A percentile compares a stretch with the other conserved stretches of the same genome.
These are phyloP conservation scores for Trochalopteron elliotii DNA, from an alignment of 2,113 vertebrate genomes.

Conservation along the genomic window DNA sequence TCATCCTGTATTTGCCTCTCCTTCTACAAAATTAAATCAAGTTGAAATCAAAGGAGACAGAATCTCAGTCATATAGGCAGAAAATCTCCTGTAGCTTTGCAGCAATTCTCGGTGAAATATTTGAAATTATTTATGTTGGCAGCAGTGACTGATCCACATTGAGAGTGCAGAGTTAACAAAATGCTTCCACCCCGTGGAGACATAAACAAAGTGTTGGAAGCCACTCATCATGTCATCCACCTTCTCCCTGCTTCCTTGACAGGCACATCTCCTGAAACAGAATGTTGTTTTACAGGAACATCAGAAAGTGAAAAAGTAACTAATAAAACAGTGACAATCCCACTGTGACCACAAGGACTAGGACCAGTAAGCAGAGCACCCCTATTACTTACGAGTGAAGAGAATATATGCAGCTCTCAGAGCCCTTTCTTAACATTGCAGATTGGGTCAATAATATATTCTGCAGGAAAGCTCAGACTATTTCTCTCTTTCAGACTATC, in stretches of 20 bases:
- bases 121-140: slow-evolving; percentile 63
- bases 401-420: slow-evolving; percentile 24
- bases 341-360: slow-evolving; percentile 16
- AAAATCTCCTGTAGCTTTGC: slow-evolving; percentile 38
- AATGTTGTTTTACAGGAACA: slow-evolving; percentile 50
- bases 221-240: slow-evolving; percentile 24
- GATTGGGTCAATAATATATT: slow-evolving; percentile 50
- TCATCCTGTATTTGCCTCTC: slow-evolving; percentile 36
- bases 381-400: slow-evolving; percentile 49
- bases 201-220: slow-evolving; percentile 60
- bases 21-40: slow-evolving; percentile 55
- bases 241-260: slow-evolving; percentile 20
- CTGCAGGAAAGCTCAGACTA: slow-evolving; percentile 16
- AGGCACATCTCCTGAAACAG: slow-evolving; percentile 26
- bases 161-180: slow-evolving; percentile 54
- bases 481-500: slow-evolving; percentile 50
- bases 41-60: slow-evolving; percentile 52
- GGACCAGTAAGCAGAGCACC: not conserved
- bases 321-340: slow-evolving; percentile 56
- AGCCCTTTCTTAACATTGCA: slow-evolving; percentile 37
- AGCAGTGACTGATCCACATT: slow-evolving; percentile 36
- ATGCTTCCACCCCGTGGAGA: slow-evolving; percentile 18
- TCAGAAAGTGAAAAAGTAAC: slow-evolving; percentile 50
- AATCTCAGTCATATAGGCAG: slow-evolving; percentile 23
- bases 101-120: slow-evolving; percentile 52